Evolutionary conservation across 2,888 invertebrate genomes (phyloP).

Genomic region (Aspidiotus destructor): DNA sequence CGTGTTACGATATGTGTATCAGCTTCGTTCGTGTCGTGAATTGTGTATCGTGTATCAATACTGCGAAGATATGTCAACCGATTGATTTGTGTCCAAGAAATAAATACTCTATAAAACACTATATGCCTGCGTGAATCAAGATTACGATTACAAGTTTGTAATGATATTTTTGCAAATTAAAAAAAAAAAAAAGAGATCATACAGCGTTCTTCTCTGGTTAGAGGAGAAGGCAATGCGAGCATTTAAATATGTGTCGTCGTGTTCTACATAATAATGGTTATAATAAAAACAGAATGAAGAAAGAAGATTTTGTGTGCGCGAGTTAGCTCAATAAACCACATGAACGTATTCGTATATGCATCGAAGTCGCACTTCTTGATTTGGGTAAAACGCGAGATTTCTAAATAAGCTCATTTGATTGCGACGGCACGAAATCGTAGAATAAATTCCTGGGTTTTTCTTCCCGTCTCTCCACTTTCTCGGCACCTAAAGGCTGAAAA

Average conservation of each 20-base stretch:
- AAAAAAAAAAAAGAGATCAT: neutral
- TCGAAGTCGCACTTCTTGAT: neutral
- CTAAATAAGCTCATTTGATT: neutral
- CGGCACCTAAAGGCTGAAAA: neutral
- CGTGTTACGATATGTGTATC: constrained; percentile 1
- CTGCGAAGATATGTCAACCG: constrained; percentile 1
- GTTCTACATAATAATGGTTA: too few relatives aligned
- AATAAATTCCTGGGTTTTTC: constrained; percentile 6
- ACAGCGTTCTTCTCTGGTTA: neutral
- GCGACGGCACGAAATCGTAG: constrained; percentile 11
- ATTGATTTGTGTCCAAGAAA: constrained; percentile 4
- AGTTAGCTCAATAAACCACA: neutral
- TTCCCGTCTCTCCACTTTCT: neutral
- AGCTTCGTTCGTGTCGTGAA: constrained; percentile 1
- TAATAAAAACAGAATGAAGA: too few relatives aligned
- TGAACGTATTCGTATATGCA: neutral
- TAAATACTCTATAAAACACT: constrained; percentile 1
- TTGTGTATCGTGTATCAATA: constrained; percentile 4
- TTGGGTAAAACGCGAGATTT: neutral
- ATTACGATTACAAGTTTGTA: constrained; percentile 1
- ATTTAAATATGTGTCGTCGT: neutral
- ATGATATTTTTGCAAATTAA: constrained; percentile 4
- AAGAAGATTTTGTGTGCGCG: too few relatives aligned
- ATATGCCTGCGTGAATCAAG: neutral
- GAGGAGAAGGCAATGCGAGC: neutral